Conservation (phyloP, 35 echinoderm and acorn worm species). For the Ophiothrix spiculata region DNA sequence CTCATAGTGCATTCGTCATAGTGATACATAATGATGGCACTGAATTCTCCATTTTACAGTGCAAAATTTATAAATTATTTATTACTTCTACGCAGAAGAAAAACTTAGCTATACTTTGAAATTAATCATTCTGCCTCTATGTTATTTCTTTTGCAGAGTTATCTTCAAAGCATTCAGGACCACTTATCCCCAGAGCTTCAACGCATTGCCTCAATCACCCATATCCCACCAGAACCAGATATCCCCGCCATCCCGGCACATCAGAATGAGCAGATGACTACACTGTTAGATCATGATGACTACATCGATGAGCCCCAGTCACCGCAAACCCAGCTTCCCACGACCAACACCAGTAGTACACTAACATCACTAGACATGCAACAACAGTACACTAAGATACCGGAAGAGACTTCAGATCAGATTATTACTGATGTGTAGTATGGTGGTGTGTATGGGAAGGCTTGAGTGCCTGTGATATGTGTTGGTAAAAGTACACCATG, state of each 20-base stretch:
- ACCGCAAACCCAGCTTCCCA: background rate
- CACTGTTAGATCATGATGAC: background rate
- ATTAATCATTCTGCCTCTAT: too few species aligned
- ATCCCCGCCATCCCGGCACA: conserved; percentile 20
- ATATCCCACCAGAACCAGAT: conserved; percentile 75
- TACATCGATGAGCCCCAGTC: background rate
- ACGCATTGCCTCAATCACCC: conserved; percentile 76
- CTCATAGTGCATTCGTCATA: too few species aligned
- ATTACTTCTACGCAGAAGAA: too few species aligned
- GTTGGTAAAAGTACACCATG: too few species aligned
- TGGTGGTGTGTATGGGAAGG: background rate
- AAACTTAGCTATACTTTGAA: too few species aligned
- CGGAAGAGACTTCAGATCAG: background rate
- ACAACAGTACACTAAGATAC: background rate
- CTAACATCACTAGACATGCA: background rate
- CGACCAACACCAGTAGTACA: background rate
- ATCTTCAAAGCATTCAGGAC: conserved; percentile 91
- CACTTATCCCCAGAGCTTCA: conserved; percentile 92
- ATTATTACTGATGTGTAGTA: background rate
- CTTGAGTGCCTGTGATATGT: background rate
- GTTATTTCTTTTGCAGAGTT: conserved; percentile 62
- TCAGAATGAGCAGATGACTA: background rate
- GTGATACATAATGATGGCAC: too few species aligned
- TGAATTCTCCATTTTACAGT: too few species aligned
- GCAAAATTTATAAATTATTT: too few species aligned